Base-by-base conservation (phyloP, 1,140 invertebrate genomes). In the Pseudomyrmex pallidus region DNA sequence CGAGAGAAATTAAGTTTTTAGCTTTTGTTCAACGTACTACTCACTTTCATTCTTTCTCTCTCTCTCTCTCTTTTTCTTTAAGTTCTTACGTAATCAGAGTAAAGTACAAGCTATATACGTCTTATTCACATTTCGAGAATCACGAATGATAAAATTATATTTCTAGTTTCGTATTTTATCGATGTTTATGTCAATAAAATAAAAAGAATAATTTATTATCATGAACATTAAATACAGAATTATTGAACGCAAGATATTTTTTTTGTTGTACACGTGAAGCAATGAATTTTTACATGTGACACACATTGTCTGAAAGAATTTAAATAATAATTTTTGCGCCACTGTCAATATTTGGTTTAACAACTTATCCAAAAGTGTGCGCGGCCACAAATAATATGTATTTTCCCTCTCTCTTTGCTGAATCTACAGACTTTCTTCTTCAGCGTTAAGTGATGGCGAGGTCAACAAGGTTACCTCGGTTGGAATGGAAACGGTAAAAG, bases 401-500 rank as follows among this genome's bases (percentile, higher is more conserved):
- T n/a, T 20, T n/a, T 17, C 44, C 25, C 9, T 50, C 61, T 59
- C 20, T 59, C 9, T 50, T 72, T 59, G 25, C 44, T 44, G 54
- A 20, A 72, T 50, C 46, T 67, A 59, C 22, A 52, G 66, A 80
- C 54, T 72, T 80, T 72, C 66, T 78, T 78, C 52, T 48, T 59
- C 20, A 44, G 62, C 62, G 13, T 64, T 64, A 59, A 70, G 56
- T 70, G 66, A 70, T 48, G 54, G 54, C 44, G 66, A 48, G 76
- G 66, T 80, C 76, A 80, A 80, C 76, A 80, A 68, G 48, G 44
- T 80, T 80, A 80, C 76, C 5, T 35, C 66, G 76, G 44, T 80
- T 25, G 54, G 15, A 80, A 72, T 80, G 76, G 76, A 59, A 68
- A 72, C 76, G 76, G 66, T 80, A 80, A 80, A 80, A 80, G 76